phyloP scores from a whole-genome alignment of 2,113 vertebrate species.

The Crotalus tigris region DNA sequence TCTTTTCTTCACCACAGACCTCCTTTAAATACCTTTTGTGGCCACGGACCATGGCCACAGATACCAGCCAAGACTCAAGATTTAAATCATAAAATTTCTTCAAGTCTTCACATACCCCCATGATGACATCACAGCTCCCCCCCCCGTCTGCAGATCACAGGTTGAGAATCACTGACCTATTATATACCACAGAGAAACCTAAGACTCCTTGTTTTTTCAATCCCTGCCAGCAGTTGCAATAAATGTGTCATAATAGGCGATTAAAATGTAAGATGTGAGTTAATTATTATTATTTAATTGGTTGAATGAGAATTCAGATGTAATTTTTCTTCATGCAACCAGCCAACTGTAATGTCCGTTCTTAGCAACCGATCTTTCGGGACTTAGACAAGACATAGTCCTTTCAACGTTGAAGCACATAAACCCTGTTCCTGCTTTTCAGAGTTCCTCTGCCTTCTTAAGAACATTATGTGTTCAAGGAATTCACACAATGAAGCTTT shows the following conservation, averaged over 20 bases:
- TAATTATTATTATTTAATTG: not conserved
- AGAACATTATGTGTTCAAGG: slow-evolving; percentile 37
- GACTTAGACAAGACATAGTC: slow-evolving; percentile 30
- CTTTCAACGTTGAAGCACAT: slow-evolving; percentile 24
- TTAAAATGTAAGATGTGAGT: not conserved
- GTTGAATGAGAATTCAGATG: not conserved
- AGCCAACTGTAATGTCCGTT: not conserved
- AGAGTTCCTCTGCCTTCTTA: slow-evolving; percentile 41
- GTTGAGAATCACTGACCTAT: too few relatives aligned
- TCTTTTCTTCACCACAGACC: too few relatives aligned
- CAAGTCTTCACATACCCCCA: too few relatives aligned
- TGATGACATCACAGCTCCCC: too few relatives aligned
- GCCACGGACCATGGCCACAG: too few relatives aligned
- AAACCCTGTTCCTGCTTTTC: slow-evolving; percentile 33
- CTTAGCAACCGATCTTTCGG: not conserved
- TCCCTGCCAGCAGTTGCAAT: not conserved
- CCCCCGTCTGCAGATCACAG: too few relatives aligned
- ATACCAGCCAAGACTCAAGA: too few relatives aligned
- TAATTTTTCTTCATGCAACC: not conserved
- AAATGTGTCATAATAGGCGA: not conserved
- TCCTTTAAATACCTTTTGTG: too few relatives aligned
- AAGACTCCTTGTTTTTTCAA: not conserved
- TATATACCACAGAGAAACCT: not conserved
- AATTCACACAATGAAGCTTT: slow-evolving; percentile 27
- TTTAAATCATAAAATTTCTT: too few relatives aligned